Percentiles rank a stretch among this genome's conserved stretches.
Conservation (phyloP, 2,113 vertebrate species). For the Columbina picui region DNA sequence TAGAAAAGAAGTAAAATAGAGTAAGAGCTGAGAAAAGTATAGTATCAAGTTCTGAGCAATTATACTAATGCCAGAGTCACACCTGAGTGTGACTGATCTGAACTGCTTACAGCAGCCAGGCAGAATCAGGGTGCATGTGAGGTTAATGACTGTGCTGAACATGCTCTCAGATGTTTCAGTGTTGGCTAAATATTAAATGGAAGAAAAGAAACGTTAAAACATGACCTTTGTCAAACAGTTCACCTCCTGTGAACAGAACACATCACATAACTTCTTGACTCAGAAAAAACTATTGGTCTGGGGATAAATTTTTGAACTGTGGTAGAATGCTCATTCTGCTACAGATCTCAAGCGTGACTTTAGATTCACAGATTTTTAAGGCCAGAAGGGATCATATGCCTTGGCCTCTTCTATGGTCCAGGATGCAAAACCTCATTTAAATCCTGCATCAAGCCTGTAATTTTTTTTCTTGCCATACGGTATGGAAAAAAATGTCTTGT, state of each 20-base stretch:
- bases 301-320: not conserved
- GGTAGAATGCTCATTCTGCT: not conserved
- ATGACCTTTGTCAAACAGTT: not conserved
- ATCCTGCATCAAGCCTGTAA: not conserved
- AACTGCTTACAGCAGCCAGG: not conserved
- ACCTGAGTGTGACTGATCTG: constrained; percentile 18
- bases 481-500: not conserved
- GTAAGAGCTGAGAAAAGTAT: not conserved
- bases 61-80: not conserved
- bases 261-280: not conserved
- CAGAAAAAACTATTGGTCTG: not conserved
- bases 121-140: not conserved
- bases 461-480: not conserved
- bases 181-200: not conserved
- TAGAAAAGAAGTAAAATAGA: not conserved
- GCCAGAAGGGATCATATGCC: not conserved
- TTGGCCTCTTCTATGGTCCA: not conserved
- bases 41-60: constrained; percentile 9
- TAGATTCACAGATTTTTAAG: not conserved
- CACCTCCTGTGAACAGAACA: not conserved
- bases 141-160: not conserved
- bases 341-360: not conserved
- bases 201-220: not conserved
- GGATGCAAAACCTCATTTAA: not conserved
- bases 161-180: not conserved